Evolutionary conservation across 2,113 vertebrate species (phyloP), one percentile per base, ranked within the genome.

Genomic region (Thalassoma bifasciatum): DNA sequence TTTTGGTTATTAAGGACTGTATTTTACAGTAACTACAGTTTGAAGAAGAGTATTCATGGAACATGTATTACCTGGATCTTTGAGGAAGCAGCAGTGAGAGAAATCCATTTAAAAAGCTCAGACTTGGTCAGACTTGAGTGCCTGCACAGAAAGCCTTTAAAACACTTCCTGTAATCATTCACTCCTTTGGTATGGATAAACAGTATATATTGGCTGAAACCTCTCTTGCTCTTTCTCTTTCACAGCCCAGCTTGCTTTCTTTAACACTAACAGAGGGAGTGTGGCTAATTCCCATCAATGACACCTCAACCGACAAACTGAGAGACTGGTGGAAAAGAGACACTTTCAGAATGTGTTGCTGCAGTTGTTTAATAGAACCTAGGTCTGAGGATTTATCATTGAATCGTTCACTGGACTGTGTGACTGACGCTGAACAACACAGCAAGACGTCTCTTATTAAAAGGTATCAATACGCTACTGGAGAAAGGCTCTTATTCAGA

Each of bases 231-330:
- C 61, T 63, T 54, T 68, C 58, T 73, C 36, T 78, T 79, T 89
- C 81, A 69, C 87, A 85, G 84, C 79, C 89, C 89, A 91, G 81
- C 75, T 90, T 86, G 89, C 80, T 85, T 82, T 67, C 75, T 79
- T 77, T 77, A 63, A 79, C 89, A 87, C 85, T 83, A 79, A 71
- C 58, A 60, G 38, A 62, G 50, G 56, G 67, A 83, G 24, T 64
- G 72, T 66, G 64, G 50, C 5, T 53, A 72, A 82, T 79, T 49
- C 66, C 58, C 77, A 64, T 86, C 77, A 79, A 51, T 49, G 37
- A 62, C 82, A 72, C 73, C 77, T 73, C 54, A 76, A 52, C 13
- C 53, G 79, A 77, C 40, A 68, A 83, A 79, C 66, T 52, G 79
- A 69, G 70, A 65, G 51, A 62, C 5, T 62, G 50, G 47, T 52